Evolutionary conservation across 2,888 invertebrate species (phyloP), one percentile per base, ranked within the genome.

Genomic region (Thysanoteuthis rhombus): DNA sequence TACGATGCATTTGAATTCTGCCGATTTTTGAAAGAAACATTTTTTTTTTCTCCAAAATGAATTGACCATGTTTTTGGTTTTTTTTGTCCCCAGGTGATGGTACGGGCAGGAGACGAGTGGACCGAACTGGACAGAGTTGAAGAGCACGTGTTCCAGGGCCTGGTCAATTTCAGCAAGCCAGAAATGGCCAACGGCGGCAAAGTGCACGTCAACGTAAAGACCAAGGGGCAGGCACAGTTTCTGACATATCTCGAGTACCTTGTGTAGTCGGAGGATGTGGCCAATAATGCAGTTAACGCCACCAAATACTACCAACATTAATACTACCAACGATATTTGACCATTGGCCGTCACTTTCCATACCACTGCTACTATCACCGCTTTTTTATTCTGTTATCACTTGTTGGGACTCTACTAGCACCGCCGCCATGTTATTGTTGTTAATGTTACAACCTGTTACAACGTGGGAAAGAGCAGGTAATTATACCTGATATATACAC

Each of bases 41-140:
- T 52, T 52, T 0, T 0, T 36, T 90, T 10, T 36, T 38, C 2
- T 90, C 90, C 90, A 90, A 40, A 90, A 12, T 10, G 6, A 40
- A 38, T 28, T 38, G 39, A 25, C 2, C 32, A 28, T 8, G 6
- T 42, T 22, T 40, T 40, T 42, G 42, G 25, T 91, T 42, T 32
- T 42, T 40, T 42, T 16, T 92, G n/a, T 45, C n/a, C 32, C 10
- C 45, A 92, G 92, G 40, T 92, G 40, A 92, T 92, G 92, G 92
- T 92, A n/a, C 32, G n/a, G 25, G 95, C 95, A 36, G 95, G 94
- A 16, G 95, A 96, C 40, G 96, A 96, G 92, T 96, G 96, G 96
- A 95, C 95, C 32, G 94, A 95, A 90, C 94, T 96, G 93, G 95
- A 95, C 22, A 93, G 95, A n/a, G 94, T 94, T 0, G 95, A 95